Evolutionary conservation across 2,888 invertebrate genomes (phyloP).

Genomic region (Apodemia zela): DNA sequence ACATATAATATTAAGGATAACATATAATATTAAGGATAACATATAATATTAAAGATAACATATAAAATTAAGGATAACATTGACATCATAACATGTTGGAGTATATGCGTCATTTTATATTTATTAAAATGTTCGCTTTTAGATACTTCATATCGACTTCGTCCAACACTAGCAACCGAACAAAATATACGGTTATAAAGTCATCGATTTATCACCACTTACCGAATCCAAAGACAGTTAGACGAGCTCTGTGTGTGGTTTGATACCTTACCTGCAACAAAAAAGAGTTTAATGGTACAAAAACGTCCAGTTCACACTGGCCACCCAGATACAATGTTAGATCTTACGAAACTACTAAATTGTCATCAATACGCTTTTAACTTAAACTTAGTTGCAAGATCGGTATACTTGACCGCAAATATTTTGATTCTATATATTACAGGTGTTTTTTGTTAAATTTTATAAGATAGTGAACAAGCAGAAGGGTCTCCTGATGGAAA

Average conservation of each 20-base stretch:
- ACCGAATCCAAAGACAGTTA: conserved; percentile 24
- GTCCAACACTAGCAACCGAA: neutral
- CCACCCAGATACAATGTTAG: conserved; percentile 14
- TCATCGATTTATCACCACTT: conserved; percentile 45
- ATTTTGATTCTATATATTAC: neutral
- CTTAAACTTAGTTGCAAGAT: conserved; percentile 7
- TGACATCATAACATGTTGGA: no score
- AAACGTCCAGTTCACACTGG: conserved; percentile 11
- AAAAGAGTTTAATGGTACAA: conserved; percentile 35
- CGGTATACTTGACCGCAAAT: neutral
- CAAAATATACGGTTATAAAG: conserved; percentile 35
- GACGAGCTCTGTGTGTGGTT: conserved; percentile 46
- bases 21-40: no score
- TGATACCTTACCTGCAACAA: conserved; percentile 56
- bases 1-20: no score
- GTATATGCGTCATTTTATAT: no score
- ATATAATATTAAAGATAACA: no score
- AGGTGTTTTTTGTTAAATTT: no score
- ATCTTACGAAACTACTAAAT: conserved; percentile 10
- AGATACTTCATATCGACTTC: neutral
- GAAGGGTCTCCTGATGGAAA: no score
- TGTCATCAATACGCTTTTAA: conserved; percentile 15
- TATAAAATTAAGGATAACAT: no score
- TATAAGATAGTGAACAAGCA: no score
- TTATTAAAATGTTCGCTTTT: no score